phyloP scores from a whole-genome alignment of 1,140 invertebrate species.

The Linepithema humile region DNA sequence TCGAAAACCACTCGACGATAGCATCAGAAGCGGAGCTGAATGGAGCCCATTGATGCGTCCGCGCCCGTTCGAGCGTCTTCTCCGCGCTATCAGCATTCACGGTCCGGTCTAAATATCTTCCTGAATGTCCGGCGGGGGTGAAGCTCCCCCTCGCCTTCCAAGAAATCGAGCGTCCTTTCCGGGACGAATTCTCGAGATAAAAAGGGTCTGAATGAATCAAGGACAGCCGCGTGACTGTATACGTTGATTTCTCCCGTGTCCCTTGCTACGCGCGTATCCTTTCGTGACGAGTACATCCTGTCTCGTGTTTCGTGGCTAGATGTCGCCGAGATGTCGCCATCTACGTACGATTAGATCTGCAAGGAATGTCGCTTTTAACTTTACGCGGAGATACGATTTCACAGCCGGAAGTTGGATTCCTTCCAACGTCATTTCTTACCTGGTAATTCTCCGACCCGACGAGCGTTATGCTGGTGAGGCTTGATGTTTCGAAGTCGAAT shows the following conservation, averaged over 20 bases:
- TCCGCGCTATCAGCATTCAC: conserved; percentile 68
- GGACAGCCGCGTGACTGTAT: conserved; percentile 71
- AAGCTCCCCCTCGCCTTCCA: conserved; percentile 73
- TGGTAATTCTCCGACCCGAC: background rate
- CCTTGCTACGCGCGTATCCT: conserved; percentile 15
- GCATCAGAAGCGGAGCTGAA: conserved; percentile 81
- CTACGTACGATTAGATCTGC: conserved; percentile 55
- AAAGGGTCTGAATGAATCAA: conserved; percentile 85
- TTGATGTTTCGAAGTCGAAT: background rate
- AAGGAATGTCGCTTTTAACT: conserved; percentile 35
- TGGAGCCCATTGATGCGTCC: conserved; percentile 82
- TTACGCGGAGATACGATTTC: conserved; percentile 47
- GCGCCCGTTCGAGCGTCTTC: conserved; percentile 55
- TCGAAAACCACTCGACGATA: conserved; percentile 81
- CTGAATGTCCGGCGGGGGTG: conserved; percentile 44
- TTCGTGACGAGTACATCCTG: background rate
- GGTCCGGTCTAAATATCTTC: conserved; percentile 66
- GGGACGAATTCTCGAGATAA: conserved; percentile 84
- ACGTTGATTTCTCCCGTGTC: conserved; percentile 49
- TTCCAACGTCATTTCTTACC: background rate
- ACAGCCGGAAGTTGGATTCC: conserved; percentile 60
- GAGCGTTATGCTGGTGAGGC: background rate
- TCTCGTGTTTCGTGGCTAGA: conserved; percentile 24
- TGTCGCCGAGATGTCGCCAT: conserved; percentile 61
- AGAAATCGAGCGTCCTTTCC: conserved; percentile 84